Conservation (phyloP, 2,113 vertebrate genomes). For the Crotalus tigris region DNA sequence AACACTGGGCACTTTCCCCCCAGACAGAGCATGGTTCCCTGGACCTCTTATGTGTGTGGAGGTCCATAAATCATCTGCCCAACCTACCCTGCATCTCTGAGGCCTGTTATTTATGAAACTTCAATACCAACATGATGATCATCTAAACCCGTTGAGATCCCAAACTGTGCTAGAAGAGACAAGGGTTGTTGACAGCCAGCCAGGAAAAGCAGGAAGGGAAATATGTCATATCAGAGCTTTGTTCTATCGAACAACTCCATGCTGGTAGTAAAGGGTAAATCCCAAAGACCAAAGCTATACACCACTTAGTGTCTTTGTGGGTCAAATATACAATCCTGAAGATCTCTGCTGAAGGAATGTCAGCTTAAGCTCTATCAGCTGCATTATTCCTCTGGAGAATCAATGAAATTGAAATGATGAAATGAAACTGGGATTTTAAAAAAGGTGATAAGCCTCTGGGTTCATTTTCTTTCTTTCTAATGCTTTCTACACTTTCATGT, state of each 20-base stretch:
- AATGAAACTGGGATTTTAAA: background rate
- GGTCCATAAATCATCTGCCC: background rate
- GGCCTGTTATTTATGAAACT: background rate
- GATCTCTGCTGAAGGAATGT: accelerated
- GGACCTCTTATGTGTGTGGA: background rate
- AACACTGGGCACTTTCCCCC: accelerated
- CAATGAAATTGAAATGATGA: background rate
- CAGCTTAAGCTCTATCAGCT: accelerated
- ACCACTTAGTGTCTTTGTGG: background rate
- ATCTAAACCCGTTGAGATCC: background rate
- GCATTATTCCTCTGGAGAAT: accelerated
- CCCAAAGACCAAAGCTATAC: background rate
- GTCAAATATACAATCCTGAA: background rate
- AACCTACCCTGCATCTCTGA: background rate
- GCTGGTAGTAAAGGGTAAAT: background rate
- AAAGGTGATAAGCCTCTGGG: background rate
- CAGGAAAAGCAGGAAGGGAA: background rate
- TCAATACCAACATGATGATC: background rate
- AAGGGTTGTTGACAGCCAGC: background rate
- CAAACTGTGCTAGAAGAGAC: background rate
- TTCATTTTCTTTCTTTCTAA: background rate
- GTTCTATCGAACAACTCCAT: background rate
- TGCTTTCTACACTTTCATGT: background rate
- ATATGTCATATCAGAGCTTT: background rate
- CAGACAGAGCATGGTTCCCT: background rate